A percentile compares a stretch with the other conserved stretches of the same genome.
Evolutionary conservation across 2,888 invertebrate species (phyloP).

Genomic region (Brachyopa scutellaris): DNA sequence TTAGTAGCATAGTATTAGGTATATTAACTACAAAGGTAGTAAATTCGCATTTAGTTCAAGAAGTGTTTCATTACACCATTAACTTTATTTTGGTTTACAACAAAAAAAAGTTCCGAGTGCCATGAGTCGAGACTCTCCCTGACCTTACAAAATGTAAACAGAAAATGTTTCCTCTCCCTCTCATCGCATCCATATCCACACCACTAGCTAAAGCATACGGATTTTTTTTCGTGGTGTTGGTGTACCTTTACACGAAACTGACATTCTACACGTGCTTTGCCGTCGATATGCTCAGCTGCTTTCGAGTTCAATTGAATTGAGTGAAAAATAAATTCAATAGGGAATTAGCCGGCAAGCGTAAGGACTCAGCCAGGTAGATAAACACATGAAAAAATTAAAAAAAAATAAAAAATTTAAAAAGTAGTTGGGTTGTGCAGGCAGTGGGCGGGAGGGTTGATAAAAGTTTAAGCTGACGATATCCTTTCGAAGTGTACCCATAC

Average conservation of each 20-base stretch:
- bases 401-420: constrained; percentile 20
- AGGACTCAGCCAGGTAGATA: constrained; percentile 35
- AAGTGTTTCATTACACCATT: background rate
- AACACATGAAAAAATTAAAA: background rate
- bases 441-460: constrained; percentile 57
- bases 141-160: constrained; percentile 9
- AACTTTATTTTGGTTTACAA: background rate
- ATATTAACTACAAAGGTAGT: no score
- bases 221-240: no score
- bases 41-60: no score
- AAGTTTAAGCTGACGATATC: constrained; percentile 59
- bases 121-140: background rate
- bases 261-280: constrained; percentile 54
- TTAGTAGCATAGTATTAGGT: no score
- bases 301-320: constrained; percentile 53
- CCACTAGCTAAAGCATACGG: constrained; percentile 17
- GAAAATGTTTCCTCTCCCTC: background rate
- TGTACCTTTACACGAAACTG: no score
- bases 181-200: no score
- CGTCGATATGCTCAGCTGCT: constrained; percentile 50
- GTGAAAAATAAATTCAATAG: constrained; percentile 56
- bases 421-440: background rate
- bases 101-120: no score
- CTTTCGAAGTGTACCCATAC: constrained; percentile 12
- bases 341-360: constrained; percentile 42